Percentiles rank a stretch among this genome's conserved stretches.
Evolutionary conservation across 2,888 invertebrate species (phyloP).

Genomic region (Lampropteryx suffumata): DNA sequence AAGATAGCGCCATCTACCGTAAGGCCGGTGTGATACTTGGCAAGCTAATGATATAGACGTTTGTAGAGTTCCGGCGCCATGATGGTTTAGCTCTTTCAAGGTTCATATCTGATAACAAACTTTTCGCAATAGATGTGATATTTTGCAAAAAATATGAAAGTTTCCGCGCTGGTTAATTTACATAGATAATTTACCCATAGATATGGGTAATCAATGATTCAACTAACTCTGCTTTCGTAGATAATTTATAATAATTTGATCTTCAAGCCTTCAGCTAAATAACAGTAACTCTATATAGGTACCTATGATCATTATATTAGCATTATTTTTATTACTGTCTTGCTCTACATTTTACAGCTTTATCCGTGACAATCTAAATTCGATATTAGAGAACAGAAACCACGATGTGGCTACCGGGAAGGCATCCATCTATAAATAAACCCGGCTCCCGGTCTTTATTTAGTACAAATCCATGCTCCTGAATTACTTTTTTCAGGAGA

Average conservation of each 20-base stretch:
- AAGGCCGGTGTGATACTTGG: background rate
- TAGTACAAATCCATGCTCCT: constrained; percentile 52
- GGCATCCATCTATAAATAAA: constrained; percentile 74
- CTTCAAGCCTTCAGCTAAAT: too few species aligned
- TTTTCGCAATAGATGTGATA: too few species aligned
- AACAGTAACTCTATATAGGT: too few species aligned
- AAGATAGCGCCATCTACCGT: constrained; percentile 28
- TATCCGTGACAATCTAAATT: constrained; percentile 17
- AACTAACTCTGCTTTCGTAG: background rate
- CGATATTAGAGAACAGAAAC: constrained; percentile 32
- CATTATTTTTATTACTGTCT: background rate
- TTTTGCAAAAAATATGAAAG: too few species aligned
- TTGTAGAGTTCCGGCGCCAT: constrained; percentile 13
- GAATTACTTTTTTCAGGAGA: constrained; percentile 38
- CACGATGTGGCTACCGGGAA: constrained; percentile 35
- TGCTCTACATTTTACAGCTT: constrained; percentile 2
- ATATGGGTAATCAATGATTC: background rate
- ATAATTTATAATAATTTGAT: too few species aligned
- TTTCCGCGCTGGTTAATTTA: too few species aligned
- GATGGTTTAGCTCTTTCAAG: background rate
- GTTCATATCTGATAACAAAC: constrained; percentile 29
- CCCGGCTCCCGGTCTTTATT: constrained; percentile 66
- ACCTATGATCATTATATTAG: too few species aligned
- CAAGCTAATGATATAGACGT: constrained; percentile 12
- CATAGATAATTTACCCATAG: too few species aligned